Evolutionary conservation across 2,888 invertebrate species (phyloP).

Genomic region (Scaptomyza reducta): DNA sequence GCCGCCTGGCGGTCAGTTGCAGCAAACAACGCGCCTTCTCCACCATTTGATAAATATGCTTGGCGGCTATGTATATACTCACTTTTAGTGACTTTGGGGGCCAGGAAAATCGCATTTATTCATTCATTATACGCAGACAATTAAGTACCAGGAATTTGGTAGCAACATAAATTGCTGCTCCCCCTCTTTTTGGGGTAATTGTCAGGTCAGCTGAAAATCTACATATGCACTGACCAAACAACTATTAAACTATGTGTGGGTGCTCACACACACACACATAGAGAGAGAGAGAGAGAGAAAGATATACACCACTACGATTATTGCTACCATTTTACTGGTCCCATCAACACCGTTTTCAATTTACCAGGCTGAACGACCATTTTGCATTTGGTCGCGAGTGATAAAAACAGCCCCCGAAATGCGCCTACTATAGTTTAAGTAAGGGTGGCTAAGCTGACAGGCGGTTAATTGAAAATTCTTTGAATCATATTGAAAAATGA

Average conservation of each 20-base stretch:
- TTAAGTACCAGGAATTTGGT: slow-evolving; percentile 80
- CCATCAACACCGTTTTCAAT: slow-evolving; percentile 68
- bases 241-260: slow-evolving; percentile 73
- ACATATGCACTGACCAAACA: slow-evolving; percentile 78
- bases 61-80: neutral
- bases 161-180: slow-evolving; percentile 67
- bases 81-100: neutral
- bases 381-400: slow-evolving; percentile 63
- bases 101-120: slow-evolving; percentile 66
- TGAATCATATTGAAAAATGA: slow-evolving; percentile 49
- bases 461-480: slow-evolving; percentile 73
- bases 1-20: slow-evolving; percentile 33
- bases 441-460: slow-evolving; percentile 43
- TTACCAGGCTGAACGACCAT: slow-evolving; percentile 61
- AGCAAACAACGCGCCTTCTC: slow-evolving; percentile 16
- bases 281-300: neutral
- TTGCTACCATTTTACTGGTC: neutral
- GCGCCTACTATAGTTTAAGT: slow-evolving; percentile 9
- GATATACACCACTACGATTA: neutral
- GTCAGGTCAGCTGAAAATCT: slow-evolving; percentile 78
- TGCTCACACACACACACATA: neutral
- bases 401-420: slow-evolving; percentile 39
- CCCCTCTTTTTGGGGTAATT: slow-evolving; percentile 45
- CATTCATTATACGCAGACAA: slow-evolving; percentile 80
- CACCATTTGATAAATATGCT: slow-evolving; percentile 44